Base-by-base conservation (phyloP, 2,888 invertebrate species). In the Erannis defoliaria region DNA sequence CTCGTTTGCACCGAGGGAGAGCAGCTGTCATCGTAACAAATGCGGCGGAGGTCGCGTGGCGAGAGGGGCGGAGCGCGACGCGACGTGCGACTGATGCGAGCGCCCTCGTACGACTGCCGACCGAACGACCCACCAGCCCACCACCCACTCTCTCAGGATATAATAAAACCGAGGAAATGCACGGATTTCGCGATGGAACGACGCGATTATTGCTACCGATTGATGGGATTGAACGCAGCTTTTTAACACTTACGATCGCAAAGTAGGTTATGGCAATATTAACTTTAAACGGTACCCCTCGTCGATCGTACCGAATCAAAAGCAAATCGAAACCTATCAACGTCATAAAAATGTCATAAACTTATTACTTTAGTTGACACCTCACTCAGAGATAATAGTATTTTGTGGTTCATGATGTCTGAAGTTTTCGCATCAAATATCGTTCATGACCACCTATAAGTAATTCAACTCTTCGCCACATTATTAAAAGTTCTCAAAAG, bases 21-120 rank as follows among this genome's bases (percentile, higher is more conserved):
- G 61, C 80, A 74, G 74, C 75, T 75, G 77, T 80, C 86, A 85
- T 85, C 80, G 80, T 81, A 75, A 71, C 70, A 40, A 46, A 21
- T 49, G 70, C 64, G 65, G 62, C 72, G 68, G 68, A 53, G 64
- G 45, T 65, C 73, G 72, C 67, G 56, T 66, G 57, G 53, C 68
- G 66, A 66, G 67, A 19, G 66, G 73, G 69, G 74, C 69, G 70
- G 67, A 64, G 66, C 72, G 74, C 75, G 64, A 74, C 80, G 78
- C 82, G 75, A 80, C 89, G 89, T 90, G 82, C 82, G 74, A 57
- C 76, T 84, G 62, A 75, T 72, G 71, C 82, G 88, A 77, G 77
- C 88, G 90, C 89, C 89, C 86, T 89, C 84, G 81, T 82, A 76
- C 85, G 80, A 89, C 88, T 88, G 86, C 80, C 80, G 78, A 57